phyloP scores from a whole-genome alignment of 2,888 invertebrate species.

The Cephus runcator region DNA sequence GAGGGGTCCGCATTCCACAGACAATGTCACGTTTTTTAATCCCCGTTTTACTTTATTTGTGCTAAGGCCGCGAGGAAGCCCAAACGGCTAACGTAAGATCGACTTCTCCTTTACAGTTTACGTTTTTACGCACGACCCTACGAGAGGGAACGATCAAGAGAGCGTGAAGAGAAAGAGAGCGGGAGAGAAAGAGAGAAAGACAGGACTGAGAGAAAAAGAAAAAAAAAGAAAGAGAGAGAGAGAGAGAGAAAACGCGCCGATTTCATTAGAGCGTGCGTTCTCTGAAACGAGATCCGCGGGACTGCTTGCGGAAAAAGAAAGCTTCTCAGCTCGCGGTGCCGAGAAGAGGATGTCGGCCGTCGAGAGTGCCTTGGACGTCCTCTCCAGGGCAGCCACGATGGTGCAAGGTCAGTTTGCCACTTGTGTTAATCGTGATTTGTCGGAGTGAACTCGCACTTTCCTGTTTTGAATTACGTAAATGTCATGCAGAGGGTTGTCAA shows the following conservation, averaged over 20 bases:
- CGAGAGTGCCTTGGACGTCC: constrained; percentile 87
- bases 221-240: background rate
- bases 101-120: constrained; percentile 20
- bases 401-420: constrained; percentile 71
- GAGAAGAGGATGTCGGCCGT: constrained; percentile 72
- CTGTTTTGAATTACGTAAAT: background rate
- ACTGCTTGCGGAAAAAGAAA: constrained; percentile 18
- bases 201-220: background rate
- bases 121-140: constrained; percentile 3
- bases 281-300: constrained; percentile 12
- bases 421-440: background rate
- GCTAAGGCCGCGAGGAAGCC: constrained; percentile 38
- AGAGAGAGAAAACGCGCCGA: constrained; percentile 12
- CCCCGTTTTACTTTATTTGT: constrained; percentile 63
- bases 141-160: constrained; percentile 2
- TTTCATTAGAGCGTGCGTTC: background rate
- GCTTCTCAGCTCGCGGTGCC: constrained; percentile 6
- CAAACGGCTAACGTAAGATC: constrained; percentile 40
- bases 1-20: constrained; percentile 65
- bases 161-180: background rate
- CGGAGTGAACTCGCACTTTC: background rate
- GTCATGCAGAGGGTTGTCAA: background rate
- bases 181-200: background rate
- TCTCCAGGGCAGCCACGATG: constrained; percentile 90
- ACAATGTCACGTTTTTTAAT: constrained; percentile 65